Base-by-base conservation (phyloP, 1,140 invertebrate species). In the Zaprionus kolodkinae region DNA sequence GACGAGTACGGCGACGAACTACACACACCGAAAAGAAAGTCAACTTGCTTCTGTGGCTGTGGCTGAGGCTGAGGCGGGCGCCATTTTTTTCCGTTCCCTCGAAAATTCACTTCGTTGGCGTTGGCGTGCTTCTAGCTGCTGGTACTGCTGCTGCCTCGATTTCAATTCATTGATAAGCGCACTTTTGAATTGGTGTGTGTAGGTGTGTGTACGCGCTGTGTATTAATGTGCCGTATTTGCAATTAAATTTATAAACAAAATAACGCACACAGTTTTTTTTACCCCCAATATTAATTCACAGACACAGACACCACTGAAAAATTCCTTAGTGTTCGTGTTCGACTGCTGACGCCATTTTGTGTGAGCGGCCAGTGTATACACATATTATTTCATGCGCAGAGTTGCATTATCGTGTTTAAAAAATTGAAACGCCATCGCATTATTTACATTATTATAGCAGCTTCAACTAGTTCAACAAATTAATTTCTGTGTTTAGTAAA, bases 191-290 rank as follows among this genome's bases (percentile, higher is more conserved):
- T 77, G 48, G 72, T 76, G 54, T 50, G 62, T 63, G 57, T 79
- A 54, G 35, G 78, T 85, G 78, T 78, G 82, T 87, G 79, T 72
- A 86, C 82, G 65, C 82, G 82, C 63, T 76, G 55, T 86, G 64
- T 80, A 75, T 63, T 78, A 69, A 87, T 84, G 84, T 87, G 83
- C 80, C 82, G 80, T 83, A 88, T 82, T 88, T 87, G 84, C 84
- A 88, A 87, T 87, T 84, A 87, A 87, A 84, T 81, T 88, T 88
- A 87, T 87, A 87, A 87, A 87, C 84, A 87, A 87, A 87, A 87
- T 80, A 79, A 77, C 69, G 77, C 77, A 76, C 76, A 79, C 84
- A 87, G 77, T 80, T 82, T 87, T 88, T 86, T 86, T 82, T 86
- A 65, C 72, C 69, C 56, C 83, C 79, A 86, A 86, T 86, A 86